phyloP scores from a whole-genome alignment of 2,888 invertebrate genomes.

The Pediacus dermestoides region DNA sequence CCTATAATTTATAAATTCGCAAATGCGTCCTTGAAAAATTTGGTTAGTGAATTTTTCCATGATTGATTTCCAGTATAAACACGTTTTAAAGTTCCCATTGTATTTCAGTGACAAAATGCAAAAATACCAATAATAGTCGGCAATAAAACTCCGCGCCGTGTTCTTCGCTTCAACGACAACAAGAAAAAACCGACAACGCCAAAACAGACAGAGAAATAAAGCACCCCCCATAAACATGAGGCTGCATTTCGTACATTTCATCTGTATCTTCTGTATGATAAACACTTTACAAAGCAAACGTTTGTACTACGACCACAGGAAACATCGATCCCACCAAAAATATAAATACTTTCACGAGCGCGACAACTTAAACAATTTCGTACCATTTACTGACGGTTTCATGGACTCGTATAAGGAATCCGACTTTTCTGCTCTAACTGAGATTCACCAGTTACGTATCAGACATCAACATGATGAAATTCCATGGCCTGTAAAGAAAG shows the following conservation, averaged over 20 bases:
- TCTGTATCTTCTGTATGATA: constrained; percentile 19
- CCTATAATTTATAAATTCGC: too few relatives aligned
- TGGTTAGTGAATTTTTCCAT: too few relatives aligned
- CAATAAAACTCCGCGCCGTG: too few relatives aligned
- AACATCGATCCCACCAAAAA: constrained; percentile 19
- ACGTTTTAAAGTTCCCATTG: too few relatives aligned
- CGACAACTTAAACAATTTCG: constrained; percentile 16
- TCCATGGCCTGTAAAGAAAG: constrained; percentile 79
- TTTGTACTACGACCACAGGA: constrained; percentile 14
- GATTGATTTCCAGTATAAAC: too few relatives aligned
- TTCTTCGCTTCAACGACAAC: too few relatives aligned
- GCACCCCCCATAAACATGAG: constrained; percentile 17
- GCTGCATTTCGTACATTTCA: constrained; percentile 15
- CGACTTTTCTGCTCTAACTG: constrained; percentile 18
- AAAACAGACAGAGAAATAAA: not conserved
- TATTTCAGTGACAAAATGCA: too few relatives aligned
- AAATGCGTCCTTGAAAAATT: too few relatives aligned
- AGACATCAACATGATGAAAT: constrained; percentile 37
- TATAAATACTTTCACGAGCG: constrained; percentile 19
- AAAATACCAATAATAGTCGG: too few relatives aligned
- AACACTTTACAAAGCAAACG: constrained; percentile 15
- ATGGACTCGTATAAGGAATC: constrained; percentile 16
- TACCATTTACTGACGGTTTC: constrained; percentile 11
- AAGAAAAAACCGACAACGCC: constrained; percentile 6
- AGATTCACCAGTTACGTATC: constrained; percentile 21